Percentiles rank a stretch among this genome's conserved stretches.
These are phyloP conservation scores for Falcaria lacertinaria DNA, from an alignment of 2,888 invertebrate species.

Conservation along the genomic window DNA sequence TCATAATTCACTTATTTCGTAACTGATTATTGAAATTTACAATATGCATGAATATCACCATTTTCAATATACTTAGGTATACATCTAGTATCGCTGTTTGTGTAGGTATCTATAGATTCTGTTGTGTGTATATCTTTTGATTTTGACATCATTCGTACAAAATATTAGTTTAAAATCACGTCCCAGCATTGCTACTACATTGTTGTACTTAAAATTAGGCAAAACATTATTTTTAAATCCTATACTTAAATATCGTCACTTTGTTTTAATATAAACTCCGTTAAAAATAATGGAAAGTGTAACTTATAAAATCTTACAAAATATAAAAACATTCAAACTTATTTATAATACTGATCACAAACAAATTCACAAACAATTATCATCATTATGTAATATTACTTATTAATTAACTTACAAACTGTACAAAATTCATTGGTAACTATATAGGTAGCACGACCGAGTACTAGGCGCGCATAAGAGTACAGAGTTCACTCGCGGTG, in stretches of 20 bases:
- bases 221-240: conserved; percentile 14
- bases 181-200: background rate
- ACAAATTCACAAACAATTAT: conserved; percentile 33
- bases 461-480: conserved; percentile 30
- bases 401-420: conserved; percentile 25
- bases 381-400: no score
- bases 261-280: conserved; percentile 27
- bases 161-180: background rate
- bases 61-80: no score
- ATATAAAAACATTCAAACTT: conserved; percentile 21
- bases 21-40: no score
- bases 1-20: background rate
- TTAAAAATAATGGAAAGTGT: conserved; percentile 41
- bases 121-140: no score
- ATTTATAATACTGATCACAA: conserved; percentile 62
- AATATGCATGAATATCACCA: no score
- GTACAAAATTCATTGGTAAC: conserved; percentile 33
- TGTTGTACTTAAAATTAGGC: conserved; percentile 2
- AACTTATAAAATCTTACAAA: conserved; percentile 17
- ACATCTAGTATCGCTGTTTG: no score
- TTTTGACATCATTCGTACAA: no score
- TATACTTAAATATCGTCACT: conserved; percentile 41
- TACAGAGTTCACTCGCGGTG: conserved; percentile 5
- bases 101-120: no score
- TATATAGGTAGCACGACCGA: conserved; percentile 17